Conservation (phyloP, 2,113 vertebrate genomes). For the Xerus inauris region DNA sequence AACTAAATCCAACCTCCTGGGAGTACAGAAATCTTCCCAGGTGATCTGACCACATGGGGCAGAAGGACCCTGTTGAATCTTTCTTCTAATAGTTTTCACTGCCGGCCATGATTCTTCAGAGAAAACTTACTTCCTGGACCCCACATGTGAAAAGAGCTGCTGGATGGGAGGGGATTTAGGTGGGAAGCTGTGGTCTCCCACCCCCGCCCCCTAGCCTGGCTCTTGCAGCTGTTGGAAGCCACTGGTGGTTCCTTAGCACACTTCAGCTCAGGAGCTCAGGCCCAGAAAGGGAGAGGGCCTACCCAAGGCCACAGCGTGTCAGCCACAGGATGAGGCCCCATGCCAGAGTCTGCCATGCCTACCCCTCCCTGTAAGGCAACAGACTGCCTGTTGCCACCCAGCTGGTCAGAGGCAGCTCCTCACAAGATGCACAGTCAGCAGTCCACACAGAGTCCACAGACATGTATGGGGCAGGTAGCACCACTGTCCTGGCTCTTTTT, state of each 20-base stretch:
- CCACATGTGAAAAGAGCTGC: not conserved
- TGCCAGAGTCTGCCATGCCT: not conserved
- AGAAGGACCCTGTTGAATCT: not conserved
- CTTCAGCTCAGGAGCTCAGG: not conserved
- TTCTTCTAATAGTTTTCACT: not conserved
- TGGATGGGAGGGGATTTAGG: not conserved
- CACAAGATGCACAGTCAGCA: not conserved
- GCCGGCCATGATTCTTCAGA: not conserved
- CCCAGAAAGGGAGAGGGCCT: not conserved
- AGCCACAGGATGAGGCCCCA: not conserved
- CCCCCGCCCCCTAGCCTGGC: not conserved
- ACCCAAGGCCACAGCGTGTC: not conserved
- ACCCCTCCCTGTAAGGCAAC: not conserved
- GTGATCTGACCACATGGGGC: not conserved
- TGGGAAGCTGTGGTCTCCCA: not conserved
- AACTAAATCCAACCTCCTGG: not conserved
- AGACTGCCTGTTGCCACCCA: not conserved
- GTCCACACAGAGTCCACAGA: not conserved
- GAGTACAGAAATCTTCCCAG: not conserved
- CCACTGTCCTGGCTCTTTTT: not conserved
- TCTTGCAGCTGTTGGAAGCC: not conserved
- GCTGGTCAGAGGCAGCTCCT: not conserved
- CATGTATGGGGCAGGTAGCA: fast-evolving
- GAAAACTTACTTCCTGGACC: not conserved
- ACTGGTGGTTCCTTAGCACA: not conserved